phyloP scores from a whole-genome alignment of 1,140 invertebrate genomes.

The Helicoverpa zea region DNA sequence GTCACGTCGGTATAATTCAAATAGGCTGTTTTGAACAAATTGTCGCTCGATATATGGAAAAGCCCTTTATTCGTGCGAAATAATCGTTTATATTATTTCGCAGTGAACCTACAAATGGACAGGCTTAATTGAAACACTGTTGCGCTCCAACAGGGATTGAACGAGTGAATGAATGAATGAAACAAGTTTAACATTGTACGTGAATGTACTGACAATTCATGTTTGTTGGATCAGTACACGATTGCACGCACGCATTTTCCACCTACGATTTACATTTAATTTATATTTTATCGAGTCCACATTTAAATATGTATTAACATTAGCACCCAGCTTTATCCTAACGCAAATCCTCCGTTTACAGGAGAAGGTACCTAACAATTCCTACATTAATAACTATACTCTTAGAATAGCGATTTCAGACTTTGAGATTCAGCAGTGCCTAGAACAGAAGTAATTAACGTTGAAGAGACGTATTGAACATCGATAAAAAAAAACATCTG shows the following conservation, averaged over 20 bases:
- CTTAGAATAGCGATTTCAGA: no score
- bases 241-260: slow-evolving; percentile 1
- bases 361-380: no score
- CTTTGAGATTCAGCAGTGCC: no score
- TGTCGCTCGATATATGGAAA: slow-evolving; percentile 26
- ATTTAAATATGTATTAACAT: no score
- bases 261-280: not conserved
- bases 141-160: not conserved
- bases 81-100: slow-evolving; percentile 36
- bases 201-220: slow-evolving; percentile 27
- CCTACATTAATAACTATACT: no score
- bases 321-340: no score
- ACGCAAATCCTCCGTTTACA: no score
- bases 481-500: no score
- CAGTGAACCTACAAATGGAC: slow-evolving; percentile 14
- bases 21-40: slow-evolving; percentile 42
- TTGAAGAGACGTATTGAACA: no score
- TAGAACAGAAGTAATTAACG: no score
- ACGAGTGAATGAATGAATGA: slow-evolving; percentile 49
- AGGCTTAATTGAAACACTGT: slow-evolving; percentile 44
- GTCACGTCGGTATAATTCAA: slow-evolving; percentile 34
- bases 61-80: slow-evolving; percentile 17
- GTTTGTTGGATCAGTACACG: not conserved
- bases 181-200: slow-evolving; percentile 37
- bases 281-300: no score